Percentiles rank a stretch among this genome's conserved stretches.
These are phyloP conservation scores for Mastomys coucha DNA, from an alignment of 2,113 vertebrate species.

Conservation along the genomic window DNA sequence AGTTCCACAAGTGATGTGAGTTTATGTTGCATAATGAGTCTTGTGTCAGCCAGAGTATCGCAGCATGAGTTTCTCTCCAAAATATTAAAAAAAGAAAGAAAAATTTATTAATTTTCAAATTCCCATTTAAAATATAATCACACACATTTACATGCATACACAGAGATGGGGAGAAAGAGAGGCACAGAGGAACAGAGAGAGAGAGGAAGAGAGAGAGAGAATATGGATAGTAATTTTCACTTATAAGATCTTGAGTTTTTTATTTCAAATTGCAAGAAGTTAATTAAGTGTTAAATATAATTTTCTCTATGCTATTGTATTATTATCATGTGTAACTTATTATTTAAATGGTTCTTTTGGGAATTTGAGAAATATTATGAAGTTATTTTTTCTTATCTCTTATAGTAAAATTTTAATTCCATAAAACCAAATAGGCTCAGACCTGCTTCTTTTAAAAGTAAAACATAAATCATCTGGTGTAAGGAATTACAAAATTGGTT, in stretches of 20 bases:
- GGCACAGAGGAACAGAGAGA: not conserved
- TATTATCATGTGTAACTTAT: conserved; percentile 28
- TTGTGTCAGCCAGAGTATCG: too few species aligned
- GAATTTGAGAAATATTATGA: conserved; percentile 39
- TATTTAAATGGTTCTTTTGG: conserved; percentile 3
- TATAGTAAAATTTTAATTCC: conserved; percentile 34
- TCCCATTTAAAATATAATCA: not conserved
- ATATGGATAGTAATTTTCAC: not conserved
- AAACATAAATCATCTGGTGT: not conserved
- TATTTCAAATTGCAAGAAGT: conserved; percentile 15
- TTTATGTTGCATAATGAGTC: not conserved
- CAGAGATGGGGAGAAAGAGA: not conserved
- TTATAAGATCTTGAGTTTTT: not conserved
- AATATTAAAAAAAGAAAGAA: not conserved
- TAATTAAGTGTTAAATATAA: not conserved
- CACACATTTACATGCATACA: not conserved
- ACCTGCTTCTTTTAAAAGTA: not conserved
- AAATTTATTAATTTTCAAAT: not conserved
- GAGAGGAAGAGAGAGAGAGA: not conserved
- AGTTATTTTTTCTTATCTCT: conserved; percentile 14
- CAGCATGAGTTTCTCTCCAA: not conserved
- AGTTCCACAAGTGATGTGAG: not conserved
- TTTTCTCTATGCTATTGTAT: not conserved
- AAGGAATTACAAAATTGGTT: conserved; percentile 49
- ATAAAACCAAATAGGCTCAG: conserved; percentile 30